Conservation (phyloP, 2,888 invertebrate genomes). For the Trissoscelio sp. region DNA sequence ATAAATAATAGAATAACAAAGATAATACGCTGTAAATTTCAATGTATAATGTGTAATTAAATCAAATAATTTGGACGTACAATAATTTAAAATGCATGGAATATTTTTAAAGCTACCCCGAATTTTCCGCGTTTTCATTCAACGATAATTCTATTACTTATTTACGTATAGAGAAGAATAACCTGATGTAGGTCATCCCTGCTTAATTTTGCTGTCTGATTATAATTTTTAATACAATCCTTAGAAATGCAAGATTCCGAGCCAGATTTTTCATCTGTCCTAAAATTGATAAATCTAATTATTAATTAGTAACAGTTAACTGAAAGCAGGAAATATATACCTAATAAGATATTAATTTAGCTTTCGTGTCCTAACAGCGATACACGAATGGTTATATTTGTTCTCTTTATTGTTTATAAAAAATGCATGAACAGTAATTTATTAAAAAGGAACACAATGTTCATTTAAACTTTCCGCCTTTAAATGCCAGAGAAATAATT, state of each 20-base stretch:
- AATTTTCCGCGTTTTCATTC: slow-evolving; percentile 10
- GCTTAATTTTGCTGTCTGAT: slow-evolving; percentile 7
- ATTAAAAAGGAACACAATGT: not conserved
- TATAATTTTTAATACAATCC: slow-evolving; percentile 5
- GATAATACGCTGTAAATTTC: not conserved
- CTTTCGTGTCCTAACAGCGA: too few relatives aligned
- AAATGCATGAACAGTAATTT: too few relatives aligned
- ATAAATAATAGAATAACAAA: slow-evolving; percentile 1
- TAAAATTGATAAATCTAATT: too few relatives aligned
- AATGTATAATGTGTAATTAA: slow-evolving; percentile 21
- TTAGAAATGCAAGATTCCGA: too few relatives aligned
- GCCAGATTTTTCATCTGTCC: too few relatives aligned
- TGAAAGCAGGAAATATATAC: too few relatives aligned
- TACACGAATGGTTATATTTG: too few relatives aligned
- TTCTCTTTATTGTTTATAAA: too few relatives aligned
- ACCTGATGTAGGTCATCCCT: slow-evolving; percentile 1
- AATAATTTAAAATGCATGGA: slow-evolving; percentile 55
- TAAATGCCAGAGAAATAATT: not conserved
- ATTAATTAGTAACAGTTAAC: too few relatives aligned
- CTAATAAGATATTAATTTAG: too few relatives aligned
- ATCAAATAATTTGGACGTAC: slow-evolving; percentile 18
- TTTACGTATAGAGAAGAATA: slow-evolving; percentile 11
- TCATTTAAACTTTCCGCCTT: not conserved
- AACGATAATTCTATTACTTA: slow-evolving; percentile 30
- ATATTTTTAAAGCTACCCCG: slow-evolving; percentile 36